phyloP scores from a whole-genome alignment of 2,797 vertebrate species.

The Notamacropus eugenii region DNA sequence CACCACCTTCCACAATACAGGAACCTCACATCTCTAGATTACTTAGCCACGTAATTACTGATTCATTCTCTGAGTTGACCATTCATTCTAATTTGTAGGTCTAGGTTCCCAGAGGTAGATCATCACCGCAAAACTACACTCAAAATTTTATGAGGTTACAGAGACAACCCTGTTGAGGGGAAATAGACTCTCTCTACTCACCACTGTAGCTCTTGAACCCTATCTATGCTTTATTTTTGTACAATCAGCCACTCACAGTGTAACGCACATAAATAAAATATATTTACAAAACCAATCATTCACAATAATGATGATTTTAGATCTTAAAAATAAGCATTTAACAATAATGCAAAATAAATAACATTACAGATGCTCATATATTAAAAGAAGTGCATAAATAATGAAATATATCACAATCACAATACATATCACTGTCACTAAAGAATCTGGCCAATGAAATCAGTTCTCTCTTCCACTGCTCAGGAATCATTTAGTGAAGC shows the following conservation, averaged over 20 bases:
- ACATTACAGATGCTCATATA: not conserved
- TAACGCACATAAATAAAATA: not conserved
- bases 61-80: not conserved
- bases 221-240: not conserved
- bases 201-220: not conserved
- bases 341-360: not conserved
- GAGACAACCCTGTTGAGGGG: not conserved
- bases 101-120: not conserved
- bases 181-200: not conserved
- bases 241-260: not conserved
- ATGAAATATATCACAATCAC: not conserved
- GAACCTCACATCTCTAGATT: not conserved
- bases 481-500: not conserved
- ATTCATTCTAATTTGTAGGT: not conserved
- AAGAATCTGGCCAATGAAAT: not conserved
- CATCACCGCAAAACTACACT: not conserved
- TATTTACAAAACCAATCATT: not conserved
- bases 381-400: not conserved
- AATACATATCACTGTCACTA: not conserved
- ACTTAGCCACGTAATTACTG: not conserved
- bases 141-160: not conserved
- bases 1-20: not conserved
- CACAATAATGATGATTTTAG: not conserved
- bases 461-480: not conserved
- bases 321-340: not conserved